phyloP scores from a whole-genome alignment of 2,888 invertebrate species.

The Acanthosepion esculentum region DNA sequence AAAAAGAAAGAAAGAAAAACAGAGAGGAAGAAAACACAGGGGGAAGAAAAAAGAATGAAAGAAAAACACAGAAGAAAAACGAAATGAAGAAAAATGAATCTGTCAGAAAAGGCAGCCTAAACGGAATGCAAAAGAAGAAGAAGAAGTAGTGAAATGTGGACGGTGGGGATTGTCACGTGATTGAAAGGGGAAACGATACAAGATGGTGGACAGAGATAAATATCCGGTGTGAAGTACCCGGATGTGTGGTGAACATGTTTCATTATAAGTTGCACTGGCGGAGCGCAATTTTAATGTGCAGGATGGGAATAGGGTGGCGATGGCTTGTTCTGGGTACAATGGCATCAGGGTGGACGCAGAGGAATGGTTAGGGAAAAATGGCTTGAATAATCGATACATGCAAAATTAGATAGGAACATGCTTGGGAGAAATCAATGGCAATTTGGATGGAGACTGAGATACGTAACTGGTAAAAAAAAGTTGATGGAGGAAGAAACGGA shows the following conservation, averaged over 20 bases:
- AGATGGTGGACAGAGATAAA: conserved; percentile 11
- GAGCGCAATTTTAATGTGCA: too few relatives aligned
- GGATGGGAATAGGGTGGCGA: background rate
- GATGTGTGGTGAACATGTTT: conserved; percentile 16
- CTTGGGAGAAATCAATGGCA: background rate
- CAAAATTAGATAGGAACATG: background rate
- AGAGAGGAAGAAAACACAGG: accelerated
- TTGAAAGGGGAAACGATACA: background rate
- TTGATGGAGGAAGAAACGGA: background rate
- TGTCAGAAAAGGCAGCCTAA: too few relatives aligned
- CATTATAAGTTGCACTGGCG: background rate
- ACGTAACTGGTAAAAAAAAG: too few relatives aligned
- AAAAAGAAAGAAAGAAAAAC: background rate
- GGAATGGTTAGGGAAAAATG: background rate
- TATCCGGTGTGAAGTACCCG: conserved; percentile 33
- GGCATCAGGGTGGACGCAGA: background rate
- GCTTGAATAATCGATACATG: background rate
- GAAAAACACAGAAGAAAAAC: background rate
- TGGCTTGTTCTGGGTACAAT: background rate
- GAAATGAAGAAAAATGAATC: background rate
- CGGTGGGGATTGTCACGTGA: background rate
- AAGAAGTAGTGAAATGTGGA: accelerated
- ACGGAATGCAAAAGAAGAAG: background rate
- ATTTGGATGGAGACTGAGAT: background rate
- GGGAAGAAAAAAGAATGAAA: accelerated